Conservation (phyloP, 2,888 invertebrate genomes). For the Paralinhomoeus sp. region DNA sequence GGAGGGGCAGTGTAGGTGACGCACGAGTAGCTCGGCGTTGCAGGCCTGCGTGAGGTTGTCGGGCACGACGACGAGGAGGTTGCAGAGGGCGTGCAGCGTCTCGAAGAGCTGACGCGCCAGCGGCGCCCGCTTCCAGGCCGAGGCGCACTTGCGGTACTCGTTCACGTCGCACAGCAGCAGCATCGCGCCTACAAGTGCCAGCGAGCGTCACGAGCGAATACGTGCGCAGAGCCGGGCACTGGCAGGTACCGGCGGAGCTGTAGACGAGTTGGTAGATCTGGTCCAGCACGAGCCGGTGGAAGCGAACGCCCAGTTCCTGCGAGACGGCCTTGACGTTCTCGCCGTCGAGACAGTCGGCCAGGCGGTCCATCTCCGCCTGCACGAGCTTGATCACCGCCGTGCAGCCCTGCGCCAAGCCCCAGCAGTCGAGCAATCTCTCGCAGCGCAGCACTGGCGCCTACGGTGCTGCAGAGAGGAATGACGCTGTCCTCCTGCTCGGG, state of each 20-base stretch:
- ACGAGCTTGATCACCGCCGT: constrained; percentile 23
- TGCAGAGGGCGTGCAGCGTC: constrained; percentile 78
- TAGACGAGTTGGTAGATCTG: constrained; percentile 56
- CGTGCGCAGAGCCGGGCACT: too few relatives aligned
- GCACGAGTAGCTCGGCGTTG: constrained; percentile 49
- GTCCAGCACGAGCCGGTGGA: constrained; percentile 76
- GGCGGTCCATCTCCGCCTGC: constrained; percentile 42
- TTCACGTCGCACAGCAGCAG: constrained; percentile 92
- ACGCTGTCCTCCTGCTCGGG: constrained; percentile 30
- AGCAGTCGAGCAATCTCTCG: too few relatives aligned
- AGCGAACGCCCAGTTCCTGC: constrained; percentile 65
- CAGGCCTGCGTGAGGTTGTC: constrained; percentile 87
- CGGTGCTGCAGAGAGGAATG: constrained; percentile 5
- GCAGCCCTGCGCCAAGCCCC: constrained; percentile 18
- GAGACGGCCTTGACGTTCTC: constrained; percentile 66
- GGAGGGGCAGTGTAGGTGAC: too few relatives aligned
- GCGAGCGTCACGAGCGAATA: too few relatives aligned
- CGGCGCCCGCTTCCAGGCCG: constrained; percentile 22
- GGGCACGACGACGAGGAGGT: constrained; percentile 73
- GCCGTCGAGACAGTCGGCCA: constrained; percentile 62
- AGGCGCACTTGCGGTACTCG: constrained; percentile 59
- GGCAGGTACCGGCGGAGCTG: neutral
- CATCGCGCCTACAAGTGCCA: constrained; percentile 70
- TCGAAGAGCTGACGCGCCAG: constrained; percentile 71
- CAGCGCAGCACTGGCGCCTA: too few relatives aligned